Conservation (phyloP, 2,888 invertebrate species). For the Pterostichus niger region DNA sequence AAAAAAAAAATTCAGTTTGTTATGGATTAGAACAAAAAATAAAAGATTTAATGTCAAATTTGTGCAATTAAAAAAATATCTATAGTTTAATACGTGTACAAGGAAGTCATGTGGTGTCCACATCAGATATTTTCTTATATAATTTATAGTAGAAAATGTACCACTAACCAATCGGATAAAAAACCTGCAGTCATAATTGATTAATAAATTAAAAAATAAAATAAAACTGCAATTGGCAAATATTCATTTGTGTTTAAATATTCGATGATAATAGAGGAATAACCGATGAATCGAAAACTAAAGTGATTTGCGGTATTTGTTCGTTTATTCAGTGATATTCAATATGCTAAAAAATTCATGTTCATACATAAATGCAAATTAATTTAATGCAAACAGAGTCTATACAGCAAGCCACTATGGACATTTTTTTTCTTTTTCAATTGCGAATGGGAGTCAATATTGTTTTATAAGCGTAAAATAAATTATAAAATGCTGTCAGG, state of each 20-base stretch:
- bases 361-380: slow-evolving; percentile 10
- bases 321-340: background rate
- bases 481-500: background rate
- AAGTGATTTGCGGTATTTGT: slow-evolving; percentile 1
- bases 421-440: background rate
- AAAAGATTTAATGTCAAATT: too few relatives aligned
- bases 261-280: background rate
- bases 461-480: slow-evolving; percentile 10
- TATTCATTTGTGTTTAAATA: background rate
- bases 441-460: background rate
- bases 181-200: too few relatives aligned
- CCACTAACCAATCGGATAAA: too few relatives aligned
- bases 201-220: background rate
- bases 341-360: slow-evolving; percentile 12
- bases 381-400: background rate
- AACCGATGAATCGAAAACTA: background rate
- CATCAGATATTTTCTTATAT: too few relatives aligned
- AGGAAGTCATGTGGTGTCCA: too few relatives aligned
- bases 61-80: too few relatives aligned
- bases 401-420: background rate
- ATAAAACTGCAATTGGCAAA: background rate
- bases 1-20: too few relatives aligned
- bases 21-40: too few relatives aligned
- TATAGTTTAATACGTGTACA: too few relatives aligned
- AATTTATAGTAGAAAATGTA: too few relatives aligned